Evolutionary conservation across 2,113 vertebrate species (phyloP), one percentile per base, ranked within the genome.

Genomic region (Calidris pugnax): DNA sequence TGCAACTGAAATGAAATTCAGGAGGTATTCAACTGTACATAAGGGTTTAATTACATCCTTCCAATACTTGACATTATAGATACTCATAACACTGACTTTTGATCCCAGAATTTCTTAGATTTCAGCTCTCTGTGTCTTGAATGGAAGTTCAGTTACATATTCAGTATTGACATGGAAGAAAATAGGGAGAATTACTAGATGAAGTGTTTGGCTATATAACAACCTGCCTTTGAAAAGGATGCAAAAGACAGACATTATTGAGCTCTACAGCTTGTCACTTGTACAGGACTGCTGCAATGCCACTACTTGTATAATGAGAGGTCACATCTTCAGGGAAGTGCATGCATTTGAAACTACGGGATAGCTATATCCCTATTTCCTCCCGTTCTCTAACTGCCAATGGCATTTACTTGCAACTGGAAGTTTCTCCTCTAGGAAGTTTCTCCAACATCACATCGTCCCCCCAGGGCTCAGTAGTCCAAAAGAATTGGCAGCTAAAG

Each of bases 41-140:
- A 96, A 95, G 19, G 57, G 75, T 82, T 95, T 93, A 94, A 94
- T 91, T 89, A 89, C 96, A 93, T 89, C 56, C 48, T 91, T 93
- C 66, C 10, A 95, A 60, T 75, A 60, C 53, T 87, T 94, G 66
- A 87, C 69, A 62, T 76, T 91, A 84, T 28, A 90, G 93, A 94
- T 94, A 87, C 62, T 89, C 81, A 30, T 75, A 91, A 89, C 68
- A 72, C 60, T 72, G 64, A 90, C 75, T 97, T 93, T 79, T 72
- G 73, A 96, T 79, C 60, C 48, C 56, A 87, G 78, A 87, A 79
- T 89, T 85, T 85, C 67, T 68, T 83, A 43, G 20, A 82, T 85
- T 95, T 91, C 59, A 91, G 33, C 8, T 66, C 33, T 47, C 28
- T 56, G 2, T 76, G 7, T 51, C 81, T 91, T 91, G 57, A 91